Percentiles rank a stretch among this genome's conserved stretches.
phyloP scores from a whole-genome alignment of 1,140 invertebrate species.

The Brachystomella parvula region DNA sequence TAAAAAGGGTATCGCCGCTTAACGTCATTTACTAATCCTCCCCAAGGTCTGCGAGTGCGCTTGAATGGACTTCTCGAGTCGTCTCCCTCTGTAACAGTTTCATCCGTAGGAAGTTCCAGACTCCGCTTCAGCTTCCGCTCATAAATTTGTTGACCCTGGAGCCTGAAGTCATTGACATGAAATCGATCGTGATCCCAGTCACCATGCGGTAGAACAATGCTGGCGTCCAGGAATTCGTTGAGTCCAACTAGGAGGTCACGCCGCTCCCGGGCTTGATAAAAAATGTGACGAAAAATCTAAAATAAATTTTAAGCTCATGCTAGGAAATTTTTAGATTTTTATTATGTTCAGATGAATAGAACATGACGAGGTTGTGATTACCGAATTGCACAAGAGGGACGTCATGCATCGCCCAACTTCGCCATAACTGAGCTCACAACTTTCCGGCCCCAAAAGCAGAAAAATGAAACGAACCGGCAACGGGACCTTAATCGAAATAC shows the following conservation, averaged over 20 bases:
- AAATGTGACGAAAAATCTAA: slow-evolving; percentile 4
- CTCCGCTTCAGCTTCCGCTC: background rate
- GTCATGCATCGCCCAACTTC: background rate
- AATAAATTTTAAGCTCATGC: background rate
- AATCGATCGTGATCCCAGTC: background rate
- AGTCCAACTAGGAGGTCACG: background rate
- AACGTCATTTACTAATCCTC: slow-evolving; percentile 78
- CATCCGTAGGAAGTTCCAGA: background rate
- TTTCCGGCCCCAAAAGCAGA: background rate
- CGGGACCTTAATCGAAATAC: no score
- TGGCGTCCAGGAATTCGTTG: slow-evolving; percentile 5
- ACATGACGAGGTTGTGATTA: no score
- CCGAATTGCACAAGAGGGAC: background rate
- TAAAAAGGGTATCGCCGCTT: slow-evolving; percentile 77
- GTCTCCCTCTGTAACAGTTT: background rate
- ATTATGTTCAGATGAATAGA: no score
- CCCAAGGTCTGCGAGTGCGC: slow-evolving; percentile 49
- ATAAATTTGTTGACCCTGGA: background rate
- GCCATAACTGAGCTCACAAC: background rate
- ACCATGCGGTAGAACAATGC: background rate
- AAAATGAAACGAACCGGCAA: background rate
- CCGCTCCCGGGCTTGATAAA: background rate
- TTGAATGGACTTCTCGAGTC: background rate
- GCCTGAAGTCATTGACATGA: background rate
- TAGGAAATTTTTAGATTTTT: background rate